These are phyloP conservation scores for Phragmatobia fuliginosa DNA, from an alignment of 2,888 invertebrate genomes.

Conservation along the genomic window DNA sequence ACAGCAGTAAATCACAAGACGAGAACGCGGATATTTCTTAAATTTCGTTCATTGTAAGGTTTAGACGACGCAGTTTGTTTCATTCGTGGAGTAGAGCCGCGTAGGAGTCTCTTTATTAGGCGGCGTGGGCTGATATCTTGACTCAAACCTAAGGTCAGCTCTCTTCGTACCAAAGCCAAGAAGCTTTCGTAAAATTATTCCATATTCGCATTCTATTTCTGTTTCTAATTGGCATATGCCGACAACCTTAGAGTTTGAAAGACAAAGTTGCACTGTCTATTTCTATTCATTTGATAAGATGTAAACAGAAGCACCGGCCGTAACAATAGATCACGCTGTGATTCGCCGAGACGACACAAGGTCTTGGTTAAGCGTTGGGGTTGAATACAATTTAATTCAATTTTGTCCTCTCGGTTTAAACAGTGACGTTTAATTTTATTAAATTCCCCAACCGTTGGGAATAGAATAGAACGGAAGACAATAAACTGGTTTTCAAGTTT, in stretches of 20 bases:
- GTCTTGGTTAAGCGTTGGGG: conserved; percentile 63
- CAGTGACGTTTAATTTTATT: conserved; percentile 71
- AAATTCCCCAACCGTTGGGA: conserved; percentile 67
- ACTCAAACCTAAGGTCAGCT: conserved; percentile 77
- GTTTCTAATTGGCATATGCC: conserved; percentile 57
- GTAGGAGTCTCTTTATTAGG: conserved; percentile 81
- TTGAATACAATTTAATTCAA: conserved; percentile 63
- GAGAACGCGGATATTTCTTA: conserved; percentile 54
- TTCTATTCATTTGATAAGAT: conserved; percentile 50
- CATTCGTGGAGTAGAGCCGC: conserved; percentile 57
- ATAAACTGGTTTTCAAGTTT: conserved; percentile 61
- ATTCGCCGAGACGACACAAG: conserved; percentile 65
- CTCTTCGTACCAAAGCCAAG: conserved; percentile 58
- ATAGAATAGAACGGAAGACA: conserved; percentile 58
- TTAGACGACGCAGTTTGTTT: conserved; percentile 65
- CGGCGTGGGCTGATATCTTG: conserved; percentile 80
- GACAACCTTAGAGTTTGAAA: conserved; percentile 55
- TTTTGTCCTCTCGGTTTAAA: conserved; percentile 61
- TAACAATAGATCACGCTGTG: conserved; percentile 67
- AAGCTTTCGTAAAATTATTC: conserved; percentile 59
- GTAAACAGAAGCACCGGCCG: conserved; percentile 80
- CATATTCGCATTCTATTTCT: conserved; percentile 62
- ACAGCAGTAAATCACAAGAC: conserved; percentile 40
- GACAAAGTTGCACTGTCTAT: conserved; percentile 54
- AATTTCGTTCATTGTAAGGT: conserved; percentile 67